A percentile compares a stretch with the other conserved stretches of the same genome.
Evolutionary conservation across 2,888 invertebrate genomes (phyloP).

Genomic region (Tenthredo notha): DNA sequence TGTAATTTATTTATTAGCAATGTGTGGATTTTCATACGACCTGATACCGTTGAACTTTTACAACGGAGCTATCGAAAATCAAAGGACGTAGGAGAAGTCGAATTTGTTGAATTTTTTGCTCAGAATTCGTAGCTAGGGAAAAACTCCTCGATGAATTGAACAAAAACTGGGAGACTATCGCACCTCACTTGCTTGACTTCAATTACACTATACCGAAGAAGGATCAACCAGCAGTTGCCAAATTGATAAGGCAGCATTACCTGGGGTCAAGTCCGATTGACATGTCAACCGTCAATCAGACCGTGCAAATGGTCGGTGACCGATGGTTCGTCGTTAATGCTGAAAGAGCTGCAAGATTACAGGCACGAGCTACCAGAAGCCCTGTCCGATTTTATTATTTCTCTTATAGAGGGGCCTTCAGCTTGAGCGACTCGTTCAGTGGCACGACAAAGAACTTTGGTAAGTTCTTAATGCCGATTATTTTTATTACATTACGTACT

Average conservation of each 20-base stretch:
- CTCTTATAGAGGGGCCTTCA: conserved; percentile 81
- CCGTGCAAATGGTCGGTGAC: conserved; percentile 83
- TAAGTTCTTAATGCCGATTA: conserved; percentile 66
- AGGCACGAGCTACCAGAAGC: conserved; percentile 81
- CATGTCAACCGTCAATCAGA: conserved; percentile 64
- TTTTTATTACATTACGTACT: neutral
- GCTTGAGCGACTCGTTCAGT: conserved; percentile 81
- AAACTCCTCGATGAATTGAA: conserved; percentile 80
- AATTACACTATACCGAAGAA: conserved; percentile 84
- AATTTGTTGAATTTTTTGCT: neutral
- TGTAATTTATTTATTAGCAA: too few species aligned
- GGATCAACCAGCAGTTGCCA: conserved; percentile 82
- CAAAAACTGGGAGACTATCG: conserved; percentile 82
- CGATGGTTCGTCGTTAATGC: conserved; percentile 83
- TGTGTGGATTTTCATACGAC: too few species aligned
- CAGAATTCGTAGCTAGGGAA: conserved; percentile 84
- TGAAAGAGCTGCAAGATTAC: conserved; percentile 82
- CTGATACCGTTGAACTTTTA: too few species aligned
- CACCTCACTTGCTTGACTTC: conserved; percentile 82
- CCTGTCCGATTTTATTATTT: conserved; percentile 85
- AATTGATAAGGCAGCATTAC: conserved; percentile 81
- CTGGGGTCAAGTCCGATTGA: conserved; percentile 80
- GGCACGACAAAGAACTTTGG: conserved; percentile 81
- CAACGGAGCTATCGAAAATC: too few species aligned
- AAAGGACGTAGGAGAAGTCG: too few species aligned